Conservation (phyloP, 2,797 vertebrate species). For the Australoheros facetus region DNA sequence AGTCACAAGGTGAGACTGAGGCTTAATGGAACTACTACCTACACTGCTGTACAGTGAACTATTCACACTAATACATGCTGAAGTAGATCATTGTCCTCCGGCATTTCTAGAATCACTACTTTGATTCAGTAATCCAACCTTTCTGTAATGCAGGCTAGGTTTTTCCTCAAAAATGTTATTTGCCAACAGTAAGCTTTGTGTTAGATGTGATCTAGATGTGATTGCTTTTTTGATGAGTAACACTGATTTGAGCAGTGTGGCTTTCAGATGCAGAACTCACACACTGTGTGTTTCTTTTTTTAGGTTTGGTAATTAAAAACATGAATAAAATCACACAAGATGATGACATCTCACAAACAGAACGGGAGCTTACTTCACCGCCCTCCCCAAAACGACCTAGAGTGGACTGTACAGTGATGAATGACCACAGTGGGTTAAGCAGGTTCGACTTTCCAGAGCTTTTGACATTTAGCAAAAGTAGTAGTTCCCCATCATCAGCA, state of each 20-base stretch:
- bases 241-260: neutral
- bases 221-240: slow-evolving; percentile 9
- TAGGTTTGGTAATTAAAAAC: slow-evolving; percentile 26
- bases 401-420: slow-evolving; percentile 26
- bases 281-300: slow-evolving; percentile 32
- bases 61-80: neutral
- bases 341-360: neutral
- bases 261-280: slow-evolving; percentile 7
- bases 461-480: slow-evolving; percentile 31
- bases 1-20: neutral
- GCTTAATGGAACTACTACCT: no score
- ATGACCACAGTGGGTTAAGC: slow-evolving; percentile 8
- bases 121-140: neutral
- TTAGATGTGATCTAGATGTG: neutral
- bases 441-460: slow-evolving; percentile 33
- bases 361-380: slow-evolving; percentile 24
- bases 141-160: no score
- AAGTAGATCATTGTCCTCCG: neutral
- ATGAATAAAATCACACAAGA: slow-evolving; percentile 61
- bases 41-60: neutral
- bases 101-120: neutral
- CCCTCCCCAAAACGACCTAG: slow-evolving; percentile 59
- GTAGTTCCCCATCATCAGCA: neutral
- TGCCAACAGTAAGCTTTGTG: neutral
- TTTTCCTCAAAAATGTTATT: neutral